Conservation (phyloP, 2,797 vertebrate species). For the Hippopotamyrus pictus region DNA sequence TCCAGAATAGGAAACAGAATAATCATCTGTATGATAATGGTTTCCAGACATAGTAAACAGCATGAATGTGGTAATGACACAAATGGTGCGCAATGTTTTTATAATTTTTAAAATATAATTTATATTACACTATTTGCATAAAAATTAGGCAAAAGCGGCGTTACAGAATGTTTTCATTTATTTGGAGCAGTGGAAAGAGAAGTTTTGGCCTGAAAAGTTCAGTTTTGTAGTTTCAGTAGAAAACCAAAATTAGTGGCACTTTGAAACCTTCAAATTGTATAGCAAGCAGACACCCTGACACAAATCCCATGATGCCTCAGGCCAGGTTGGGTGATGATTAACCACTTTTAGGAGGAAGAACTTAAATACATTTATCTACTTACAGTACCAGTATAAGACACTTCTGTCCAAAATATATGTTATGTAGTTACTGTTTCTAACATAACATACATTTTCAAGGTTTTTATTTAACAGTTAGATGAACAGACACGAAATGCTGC, state of each 20-base stretch:
- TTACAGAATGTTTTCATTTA: neutral
- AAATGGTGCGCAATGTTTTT: neutral
- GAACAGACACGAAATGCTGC: neutral
- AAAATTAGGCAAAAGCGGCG: neutral
- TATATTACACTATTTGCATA: neutral
- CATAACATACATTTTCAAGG: neutral
- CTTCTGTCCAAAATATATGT: neutral
- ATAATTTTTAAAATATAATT: neutral
- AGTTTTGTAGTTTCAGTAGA: neutral
- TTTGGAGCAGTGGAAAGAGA: neutral
- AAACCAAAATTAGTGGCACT: neutral
- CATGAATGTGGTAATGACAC: neutral
- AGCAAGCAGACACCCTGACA: neutral
- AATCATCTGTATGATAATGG: neutral
- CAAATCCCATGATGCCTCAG: conserved; percentile 5
- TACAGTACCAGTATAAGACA: neutral
- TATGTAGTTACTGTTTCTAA: neutral
- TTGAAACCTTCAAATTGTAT: neutral
- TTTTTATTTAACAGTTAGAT: neutral
- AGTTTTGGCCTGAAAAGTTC: neutral
- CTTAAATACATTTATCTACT: neutral
- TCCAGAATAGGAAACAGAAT: neutral
- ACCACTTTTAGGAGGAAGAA: neutral
- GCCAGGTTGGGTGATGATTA: neutral
- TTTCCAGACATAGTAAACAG: neutral